These are phyloP conservation scores for Carollia perspicillata DNA, from an alignment of 2,113 vertebrate genomes.

Conservation along the genomic window DNA sequence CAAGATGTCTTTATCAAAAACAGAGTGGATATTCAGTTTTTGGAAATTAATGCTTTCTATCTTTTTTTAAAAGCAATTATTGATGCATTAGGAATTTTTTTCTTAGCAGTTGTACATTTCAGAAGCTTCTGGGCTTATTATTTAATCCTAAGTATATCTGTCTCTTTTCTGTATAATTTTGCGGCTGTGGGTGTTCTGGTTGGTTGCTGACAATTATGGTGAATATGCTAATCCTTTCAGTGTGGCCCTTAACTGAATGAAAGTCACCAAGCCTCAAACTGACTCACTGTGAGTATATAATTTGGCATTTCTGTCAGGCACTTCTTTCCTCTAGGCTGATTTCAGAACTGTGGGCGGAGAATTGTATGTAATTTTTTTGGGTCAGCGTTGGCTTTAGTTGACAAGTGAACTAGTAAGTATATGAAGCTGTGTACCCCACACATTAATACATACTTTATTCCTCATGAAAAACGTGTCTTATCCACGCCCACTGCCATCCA, in stretches of 20 bases:
- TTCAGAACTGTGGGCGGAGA: not conserved
- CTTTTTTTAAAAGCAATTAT: not conserved
- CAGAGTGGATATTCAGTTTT: not conserved
- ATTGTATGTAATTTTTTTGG: not conserved
- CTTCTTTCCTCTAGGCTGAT: not conserved
- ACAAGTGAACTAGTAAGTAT: not conserved
- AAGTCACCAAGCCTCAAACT: not conserved
- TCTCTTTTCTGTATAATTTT: not conserved
- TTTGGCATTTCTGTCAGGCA: not conserved
- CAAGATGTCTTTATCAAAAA: not conserved
- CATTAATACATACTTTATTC: not conserved
- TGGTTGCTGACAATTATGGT: not conserved
- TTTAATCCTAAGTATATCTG: not conserved
- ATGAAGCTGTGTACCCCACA: not conserved
- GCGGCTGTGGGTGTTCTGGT: not conserved
- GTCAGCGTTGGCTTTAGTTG: not conserved
- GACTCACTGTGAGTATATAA: not conserved
- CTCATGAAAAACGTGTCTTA: not conserved
- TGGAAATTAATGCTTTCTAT: slow-evolving; percentile 20
- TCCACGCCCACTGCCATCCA: not conserved
- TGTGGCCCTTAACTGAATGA: not conserved
- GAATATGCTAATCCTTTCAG: not conserved
- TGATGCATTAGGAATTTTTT: not conserved
- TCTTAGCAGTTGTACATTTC: slow-evolving; percentile 26
- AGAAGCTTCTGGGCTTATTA: not conserved